Evolutionary conservation across 2,888 invertebrate species (phyloP), one percentile per base, ranked within the genome.

Genomic region (Tetranychus piercei): DNA sequence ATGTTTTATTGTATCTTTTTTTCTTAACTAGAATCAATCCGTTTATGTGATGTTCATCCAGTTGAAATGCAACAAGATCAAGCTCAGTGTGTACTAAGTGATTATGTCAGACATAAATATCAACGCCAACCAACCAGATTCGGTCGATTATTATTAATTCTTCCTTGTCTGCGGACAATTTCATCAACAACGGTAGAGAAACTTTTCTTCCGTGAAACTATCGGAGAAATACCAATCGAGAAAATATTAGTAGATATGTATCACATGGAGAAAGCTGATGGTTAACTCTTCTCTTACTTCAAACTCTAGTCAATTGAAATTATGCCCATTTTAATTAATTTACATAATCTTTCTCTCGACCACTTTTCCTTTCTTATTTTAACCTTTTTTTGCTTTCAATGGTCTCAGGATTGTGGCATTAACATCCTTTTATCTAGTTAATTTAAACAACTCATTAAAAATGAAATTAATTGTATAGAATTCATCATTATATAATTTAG

Each of bases 1-100:
- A n/a, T n/a, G n/a, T n/a, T n/a, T n/a, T n/a, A n/a, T n/a, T 4
- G 0, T 34, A 43, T 34, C 73, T 44, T 15, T 18, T 75, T 44
- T 75, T 74, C 77, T n/a, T n/a, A 80, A 78, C 9, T 82, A 88
- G 94, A 94, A 82, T 91, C 91, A 0, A 86, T 89, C 0, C 91
- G 92, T 0, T 83, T 94, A 69, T 88, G 89, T 78, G 92, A 93
- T 81, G 89, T 90, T 0, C 91, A 92, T 80, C 91, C 92, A 0
- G 92, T 94, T 15, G 93, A 94, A 83, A 91, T 91, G 89, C 85
- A 94, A 23, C 94, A 94, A 83, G 94, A 94, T 82, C 94, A 94
- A 83, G 93, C 93, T 0, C 93, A 94, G 81, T 92, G 92, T 82
- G 92, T 94, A 79, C 86, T 95, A 72, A 90, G 90, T 0, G 94